Conservation (phyloP, 2,888 invertebrate species). For the Therioaphis trifolii region DNA sequence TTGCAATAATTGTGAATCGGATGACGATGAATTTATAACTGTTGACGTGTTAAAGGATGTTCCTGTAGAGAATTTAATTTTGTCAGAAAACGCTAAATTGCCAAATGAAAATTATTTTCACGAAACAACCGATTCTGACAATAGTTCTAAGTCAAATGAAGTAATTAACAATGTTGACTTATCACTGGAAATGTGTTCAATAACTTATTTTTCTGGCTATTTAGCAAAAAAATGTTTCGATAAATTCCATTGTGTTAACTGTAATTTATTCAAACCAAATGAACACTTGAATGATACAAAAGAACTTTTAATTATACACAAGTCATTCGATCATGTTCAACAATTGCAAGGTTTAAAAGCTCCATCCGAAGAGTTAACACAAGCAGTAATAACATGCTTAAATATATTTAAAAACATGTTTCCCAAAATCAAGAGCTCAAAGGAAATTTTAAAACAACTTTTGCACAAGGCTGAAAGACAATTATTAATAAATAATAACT, state of each 20-base stretch:
- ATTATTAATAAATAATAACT: too few relatives aligned
- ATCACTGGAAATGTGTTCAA: too few relatives aligned
- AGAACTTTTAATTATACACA: constrained; percentile 8
- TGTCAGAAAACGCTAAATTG: neutral
- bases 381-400: too few relatives aligned
- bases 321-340: neutral
- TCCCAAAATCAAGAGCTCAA: too few relatives aligned
- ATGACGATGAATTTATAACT: too few relatives aligned
- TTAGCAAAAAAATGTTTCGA: constrained; percentile 25
- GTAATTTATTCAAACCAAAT: neutral
- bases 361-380: too few relatives aligned
- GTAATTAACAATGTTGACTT: neutral
- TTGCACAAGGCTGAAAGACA: too few relatives aligned
- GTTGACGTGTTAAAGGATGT: too few relatives aligned
- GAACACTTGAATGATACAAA: constrained; percentile 5
- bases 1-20: too few relatives aligned
- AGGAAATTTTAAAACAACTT: too few relatives aligned
- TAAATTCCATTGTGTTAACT: too few relatives aligned
- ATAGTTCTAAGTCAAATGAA: neutral
- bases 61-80: neutral
- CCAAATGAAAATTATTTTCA: neutral
- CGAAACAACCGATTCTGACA: neutral
- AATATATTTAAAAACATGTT: too few relatives aligned
- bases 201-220: constrained; percentile 18
- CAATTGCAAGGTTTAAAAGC: neutral